Percentiles rank a stretch among this genome's conserved stretches.
Evolutionary conservation across 2,113 vertebrate genomes (phyloP).

Genomic region (Hyperopisus bebe): DNA sequence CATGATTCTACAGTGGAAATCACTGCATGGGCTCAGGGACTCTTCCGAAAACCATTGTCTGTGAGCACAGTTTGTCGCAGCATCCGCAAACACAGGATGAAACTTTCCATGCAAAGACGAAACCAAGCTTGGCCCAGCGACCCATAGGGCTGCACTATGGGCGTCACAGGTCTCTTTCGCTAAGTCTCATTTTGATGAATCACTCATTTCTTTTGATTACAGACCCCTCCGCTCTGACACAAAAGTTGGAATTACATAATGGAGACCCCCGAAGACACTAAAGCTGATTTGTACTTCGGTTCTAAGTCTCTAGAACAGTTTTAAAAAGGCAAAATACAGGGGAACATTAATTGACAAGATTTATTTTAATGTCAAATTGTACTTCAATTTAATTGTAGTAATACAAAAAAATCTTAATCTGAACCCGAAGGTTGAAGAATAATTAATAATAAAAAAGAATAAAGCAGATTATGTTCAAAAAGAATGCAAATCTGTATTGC

Average conservation of each 20-base stretch:
- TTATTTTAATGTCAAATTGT: not conserved
- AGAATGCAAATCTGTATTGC: not conserved
- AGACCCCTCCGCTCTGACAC: not conserved
- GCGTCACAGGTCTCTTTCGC: not conserved
- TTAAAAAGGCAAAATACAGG: not conserved
- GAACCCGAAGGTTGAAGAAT: not conserved
- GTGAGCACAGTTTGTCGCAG: no score
- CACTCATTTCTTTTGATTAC: not conserved
- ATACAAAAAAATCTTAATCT: not conserved
- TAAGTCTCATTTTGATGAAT: not conserved
- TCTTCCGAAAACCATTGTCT: no score
- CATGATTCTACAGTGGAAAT: not conserved
- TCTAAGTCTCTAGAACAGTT: not conserved
- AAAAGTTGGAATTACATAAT: not conserved
- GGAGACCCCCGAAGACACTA: not conserved
- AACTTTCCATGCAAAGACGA: no score
- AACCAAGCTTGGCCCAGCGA: not conserved
- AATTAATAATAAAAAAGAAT: not conserved
- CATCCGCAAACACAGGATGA: no score
- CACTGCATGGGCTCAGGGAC: no score
- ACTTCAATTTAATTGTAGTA: not conserved
- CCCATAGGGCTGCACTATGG: not conserved
- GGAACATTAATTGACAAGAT: not conserved
- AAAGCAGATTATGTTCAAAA: not conserved
- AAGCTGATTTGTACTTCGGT: not conserved